These are phyloP conservation scores for Kradibia gibbosae DNA, from an alignment of 1,140 invertebrate species.

Conservation along the genomic window DNA sequence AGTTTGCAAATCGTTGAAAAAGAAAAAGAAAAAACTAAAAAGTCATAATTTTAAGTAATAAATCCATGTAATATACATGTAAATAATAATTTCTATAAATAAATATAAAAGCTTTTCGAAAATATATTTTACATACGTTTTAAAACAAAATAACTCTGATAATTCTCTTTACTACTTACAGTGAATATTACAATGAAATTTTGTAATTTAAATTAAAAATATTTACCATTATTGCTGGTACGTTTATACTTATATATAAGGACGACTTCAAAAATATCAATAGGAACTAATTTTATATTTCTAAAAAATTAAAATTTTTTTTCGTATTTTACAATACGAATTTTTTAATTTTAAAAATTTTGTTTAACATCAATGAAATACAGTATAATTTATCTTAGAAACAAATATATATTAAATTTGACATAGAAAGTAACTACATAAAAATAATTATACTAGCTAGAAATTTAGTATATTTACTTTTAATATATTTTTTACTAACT, in stretches of 20 bases:
- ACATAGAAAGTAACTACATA: no score
- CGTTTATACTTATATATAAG: constrained; percentile 31
- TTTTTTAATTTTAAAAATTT: no score
- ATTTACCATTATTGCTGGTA: constrained; percentile 33
- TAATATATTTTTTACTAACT: constrained; percentile 40
- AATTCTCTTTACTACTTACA: not conserved
- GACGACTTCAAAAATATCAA: constrained; percentile 27
- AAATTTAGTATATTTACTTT: no score
- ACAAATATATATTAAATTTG: not conserved
- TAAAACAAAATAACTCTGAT: not conserved
- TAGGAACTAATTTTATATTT: no score
- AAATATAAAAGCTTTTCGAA: constrained; percentile 17
- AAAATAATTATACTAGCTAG: no score
- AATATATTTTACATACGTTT: not conserved
- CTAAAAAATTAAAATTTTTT: no score
- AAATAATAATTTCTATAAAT: constrained; percentile 35
- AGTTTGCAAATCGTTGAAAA: constrained; percentile 41
- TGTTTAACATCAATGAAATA: constrained; percentile 16
- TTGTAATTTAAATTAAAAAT: not conserved
- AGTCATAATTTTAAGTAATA: constrained; percentile 30
- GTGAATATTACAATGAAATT: constrained; percentile 13
- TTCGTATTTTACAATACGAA: constrained; percentile 20
- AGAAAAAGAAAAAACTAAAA: constrained; percentile 49
- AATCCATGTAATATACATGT: constrained; percentile 22
- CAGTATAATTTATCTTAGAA: constrained; percentile 3